Evolutionary conservation across 2,888 invertebrate genomes (phyloP), one percentile per base, ranked within the genome.

Genomic region (Oithona nana): DNA sequence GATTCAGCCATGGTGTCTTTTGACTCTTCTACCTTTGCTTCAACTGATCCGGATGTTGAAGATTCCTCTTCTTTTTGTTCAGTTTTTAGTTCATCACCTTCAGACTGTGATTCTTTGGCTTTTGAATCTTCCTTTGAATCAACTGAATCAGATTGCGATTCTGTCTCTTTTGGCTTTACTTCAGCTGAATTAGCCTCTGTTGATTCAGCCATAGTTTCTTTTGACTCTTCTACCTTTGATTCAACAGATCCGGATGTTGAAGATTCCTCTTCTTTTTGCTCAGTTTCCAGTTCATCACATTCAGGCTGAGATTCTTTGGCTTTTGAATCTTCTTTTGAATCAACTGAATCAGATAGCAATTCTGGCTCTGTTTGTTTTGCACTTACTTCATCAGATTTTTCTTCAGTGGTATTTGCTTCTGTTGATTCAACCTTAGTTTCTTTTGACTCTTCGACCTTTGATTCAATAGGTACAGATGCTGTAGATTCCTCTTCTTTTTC

Each of bases 401-500:
- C 13, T 52, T 8, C 6, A 52, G 52, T 11, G 11, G 22, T 13
- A 11, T 20, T 52, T 8, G 8, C 24, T 8, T 52, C 52, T 11
- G 8, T 52, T 13, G 24, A 52, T 52, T 11, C 52, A 52, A 20
- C 52, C 11, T 52, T 11, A 20, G n/a, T n/a, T n/a, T n/a, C n/a
- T n/a, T n/a, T n/a, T n/a, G n/a, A n/a, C n/a, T 52, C 52, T 52
- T 52, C 65, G 58, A 66, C 66, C 13, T 66, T 52, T 26, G 57
- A 51, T 39, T 66, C 66, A n/a, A 65, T 66, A 22, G 66, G 65
- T 1, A 64, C 65, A 28, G 64, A 56, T 28, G 16, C 39, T 11
- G 39, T 13, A 11, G 64, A 62, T 13, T 51, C 56, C 59, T 66
- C 61, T 28, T 58, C 51, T 30, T 64, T 49, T 62, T 64, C 61